These are phyloP conservation scores for Bombus consobrinus DNA, from an alignment of 1,140 invertebrate species.

Conservation along the genomic window DNA sequence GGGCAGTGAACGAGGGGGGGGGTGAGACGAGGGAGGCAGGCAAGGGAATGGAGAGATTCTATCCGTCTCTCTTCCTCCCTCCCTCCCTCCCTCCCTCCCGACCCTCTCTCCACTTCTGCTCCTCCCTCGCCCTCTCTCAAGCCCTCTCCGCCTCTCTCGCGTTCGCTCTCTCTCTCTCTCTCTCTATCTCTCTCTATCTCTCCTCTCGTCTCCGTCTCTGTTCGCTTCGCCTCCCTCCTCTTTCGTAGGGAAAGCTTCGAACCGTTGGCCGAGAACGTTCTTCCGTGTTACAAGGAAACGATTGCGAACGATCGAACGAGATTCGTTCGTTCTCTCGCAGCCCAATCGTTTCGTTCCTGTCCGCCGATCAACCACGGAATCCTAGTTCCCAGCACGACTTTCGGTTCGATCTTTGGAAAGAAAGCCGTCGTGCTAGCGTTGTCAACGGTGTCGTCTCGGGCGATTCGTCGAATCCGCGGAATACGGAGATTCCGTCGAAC, in stretches of 20 bases:
- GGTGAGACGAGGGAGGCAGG: conserved; percentile 48
- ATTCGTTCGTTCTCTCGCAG: background rate
- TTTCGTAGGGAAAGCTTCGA: conserved; percentile 64
- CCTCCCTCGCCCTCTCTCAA: conserved; percentile 3
- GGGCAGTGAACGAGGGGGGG: conserved; percentile 70
- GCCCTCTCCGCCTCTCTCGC: conserved; percentile 17
- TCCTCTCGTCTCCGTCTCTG: conserved; percentile 17
- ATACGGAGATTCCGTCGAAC: no score
- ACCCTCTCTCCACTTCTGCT: conserved; percentile 5
- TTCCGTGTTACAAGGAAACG: conserved; percentile 21
- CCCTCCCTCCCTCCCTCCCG: conserved; percentile 2
- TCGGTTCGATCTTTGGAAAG: background rate
- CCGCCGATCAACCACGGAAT: background rate
- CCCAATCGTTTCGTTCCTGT: background rate
- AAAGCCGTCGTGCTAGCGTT: no score
- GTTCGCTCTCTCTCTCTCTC: background rate
- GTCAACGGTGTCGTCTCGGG: no score
- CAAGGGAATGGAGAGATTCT: conserved; percentile 63
- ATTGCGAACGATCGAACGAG: background rate
- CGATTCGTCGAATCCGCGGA: no score
- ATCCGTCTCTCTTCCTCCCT: conserved; percentile 36
- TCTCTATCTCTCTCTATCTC: background rate
- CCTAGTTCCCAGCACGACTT: background rate
- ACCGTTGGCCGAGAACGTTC: conserved; percentile 37
- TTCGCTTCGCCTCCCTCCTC: conserved; percentile 39